A percentile compares a stretch with the other conserved stretches of the same genome.
Conservation (phyloP, 1,140 invertebrate species). For the Zaprionus nigranus region DNA sequence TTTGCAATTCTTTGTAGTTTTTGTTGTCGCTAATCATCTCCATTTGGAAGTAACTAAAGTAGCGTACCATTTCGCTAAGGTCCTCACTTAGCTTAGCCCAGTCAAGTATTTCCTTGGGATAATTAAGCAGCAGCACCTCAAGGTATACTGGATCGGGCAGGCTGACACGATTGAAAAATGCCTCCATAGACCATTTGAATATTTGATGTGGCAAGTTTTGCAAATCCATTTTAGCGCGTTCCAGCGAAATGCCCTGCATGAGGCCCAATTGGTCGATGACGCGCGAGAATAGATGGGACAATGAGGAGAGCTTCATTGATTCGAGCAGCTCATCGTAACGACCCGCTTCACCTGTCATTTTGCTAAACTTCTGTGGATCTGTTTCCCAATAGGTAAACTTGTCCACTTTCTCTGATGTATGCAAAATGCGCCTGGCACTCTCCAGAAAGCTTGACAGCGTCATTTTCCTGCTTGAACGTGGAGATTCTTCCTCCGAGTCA, state of each 20-base stretch:
- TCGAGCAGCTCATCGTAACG: slow-evolving; percentile 17
- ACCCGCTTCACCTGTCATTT: neutral
- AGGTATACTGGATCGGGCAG: slow-evolving; percentile 28
- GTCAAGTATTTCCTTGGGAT: slow-evolving; percentile 2
- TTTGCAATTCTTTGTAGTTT: neutral
- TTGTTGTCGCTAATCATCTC: slow-evolving; percentile 8
- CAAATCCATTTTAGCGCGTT: neutral
- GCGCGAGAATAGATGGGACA: slow-evolving; percentile 28
- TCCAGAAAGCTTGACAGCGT: neutral
- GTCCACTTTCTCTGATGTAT: neutral
- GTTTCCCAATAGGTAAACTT: neutral
- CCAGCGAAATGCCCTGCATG: neutral
- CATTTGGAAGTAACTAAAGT: slow-evolving; percentile 24
- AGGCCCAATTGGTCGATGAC: slow-evolving; percentile 10
- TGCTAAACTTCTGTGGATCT: neutral
- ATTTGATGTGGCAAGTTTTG: slow-evolving; percentile 19
- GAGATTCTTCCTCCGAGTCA: neutral
- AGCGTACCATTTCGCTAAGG: slow-evolving; percentile 20
- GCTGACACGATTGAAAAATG: slow-evolving; percentile 24
- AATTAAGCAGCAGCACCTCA: slow-evolving; percentile 22
- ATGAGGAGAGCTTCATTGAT: slow-evolving; percentile 21
- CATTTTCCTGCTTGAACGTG: neutral
- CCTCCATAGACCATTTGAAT: slow-evolving; percentile 38
- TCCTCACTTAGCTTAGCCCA: slow-evolving; percentile 40
- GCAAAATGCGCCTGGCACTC: neutral